phyloP scores from a whole-genome alignment of 1,140 invertebrate species.

The Procambarus virginalis region DNA sequence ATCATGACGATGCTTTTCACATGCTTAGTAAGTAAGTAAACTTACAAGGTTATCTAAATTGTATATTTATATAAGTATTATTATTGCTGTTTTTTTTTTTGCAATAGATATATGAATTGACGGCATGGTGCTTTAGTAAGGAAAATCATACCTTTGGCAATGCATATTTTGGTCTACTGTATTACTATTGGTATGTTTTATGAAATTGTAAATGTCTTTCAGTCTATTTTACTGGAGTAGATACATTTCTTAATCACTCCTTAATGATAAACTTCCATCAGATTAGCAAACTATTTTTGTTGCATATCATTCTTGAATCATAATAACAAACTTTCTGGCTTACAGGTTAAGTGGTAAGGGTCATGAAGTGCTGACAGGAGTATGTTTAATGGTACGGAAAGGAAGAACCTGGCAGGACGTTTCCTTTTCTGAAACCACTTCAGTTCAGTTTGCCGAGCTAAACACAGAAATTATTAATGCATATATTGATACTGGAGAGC shows the following conservation, averaged over 20 bases:
- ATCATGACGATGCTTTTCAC: constrained; percentile 23
- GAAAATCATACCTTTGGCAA: too few relatives aligned
- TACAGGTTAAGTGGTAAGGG: background rate
- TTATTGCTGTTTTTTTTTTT: too few relatives aligned
- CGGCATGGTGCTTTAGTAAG: too few relatives aligned
- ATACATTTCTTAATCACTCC: too few relatives aligned
- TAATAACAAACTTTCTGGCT: background rate
- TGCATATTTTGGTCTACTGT: too few relatives aligned
- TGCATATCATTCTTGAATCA: too few relatives aligned
- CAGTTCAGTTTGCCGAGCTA: constrained; percentile 25
- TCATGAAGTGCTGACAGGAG: constrained; percentile 13
- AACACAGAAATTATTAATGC: background rate
- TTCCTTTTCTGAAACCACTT: constrained; percentile 19
- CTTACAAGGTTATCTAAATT: background rate
- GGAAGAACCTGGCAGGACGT: background rate
- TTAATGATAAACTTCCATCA: too few relatives aligned
- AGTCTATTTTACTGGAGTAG: too few relatives aligned
- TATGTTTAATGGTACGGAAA: constrained; percentile 13
- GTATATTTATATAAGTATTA: background rate
- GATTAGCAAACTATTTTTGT: too few relatives aligned
- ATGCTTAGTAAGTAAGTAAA: constrained; percentile 34
- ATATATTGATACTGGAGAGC: constrained; percentile 8
- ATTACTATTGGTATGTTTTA: too few relatives aligned
- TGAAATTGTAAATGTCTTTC: too few relatives aligned
- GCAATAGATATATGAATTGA: too few relatives aligned